Percentiles rank a stretch among this genome's conserved stretches.
Evolutionary conservation across 2,113 vertebrate genomes (phyloP).

Genomic region (Podarcis cretensis): DNA sequence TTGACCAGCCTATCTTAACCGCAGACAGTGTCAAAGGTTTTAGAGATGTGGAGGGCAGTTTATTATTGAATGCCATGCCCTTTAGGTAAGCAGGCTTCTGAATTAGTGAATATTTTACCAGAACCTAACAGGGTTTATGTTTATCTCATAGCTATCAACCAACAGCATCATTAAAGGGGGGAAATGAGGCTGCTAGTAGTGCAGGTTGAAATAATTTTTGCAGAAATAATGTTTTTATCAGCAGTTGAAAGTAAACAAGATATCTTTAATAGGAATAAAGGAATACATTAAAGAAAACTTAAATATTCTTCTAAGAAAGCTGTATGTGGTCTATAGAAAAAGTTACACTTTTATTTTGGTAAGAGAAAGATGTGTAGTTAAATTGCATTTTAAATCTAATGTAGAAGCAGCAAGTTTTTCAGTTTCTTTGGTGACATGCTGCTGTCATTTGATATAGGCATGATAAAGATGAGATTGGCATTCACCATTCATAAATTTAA

Average conservation of each 20-base stretch:
- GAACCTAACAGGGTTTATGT: constrained; percentile 14
- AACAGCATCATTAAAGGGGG: background rate
- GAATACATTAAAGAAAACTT: constrained; percentile 43
- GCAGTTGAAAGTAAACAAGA: constrained; percentile 47
- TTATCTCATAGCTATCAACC: background rate
- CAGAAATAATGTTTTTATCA: background rate
- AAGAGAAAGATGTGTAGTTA: constrained; percentile 25
- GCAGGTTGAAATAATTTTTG: background rate
- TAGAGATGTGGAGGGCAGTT: background rate
- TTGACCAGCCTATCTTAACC: background rate
- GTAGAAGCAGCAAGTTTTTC: constrained; percentile 23
- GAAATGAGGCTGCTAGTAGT: background rate
- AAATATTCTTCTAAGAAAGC: constrained; percentile 2
- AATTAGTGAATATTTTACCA: background rate
- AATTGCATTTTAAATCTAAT: constrained; percentile 38
- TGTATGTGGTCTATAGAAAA: background rate
- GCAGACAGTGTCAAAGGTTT: constrained; percentile 7
- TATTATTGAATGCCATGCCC: background rate
- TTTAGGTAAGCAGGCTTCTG: background rate
- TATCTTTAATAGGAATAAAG: constrained; percentile 32
- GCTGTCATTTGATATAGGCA: background rate
- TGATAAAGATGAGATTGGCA: background rate
- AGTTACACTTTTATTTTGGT: constrained; percentile 14
- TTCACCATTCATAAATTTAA: background rate
- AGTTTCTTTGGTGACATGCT: constrained; percentile 22